Base-by-base conservation (phyloP, 2,797 vertebrate genomes). In the Lepus oiostolus region DNA sequence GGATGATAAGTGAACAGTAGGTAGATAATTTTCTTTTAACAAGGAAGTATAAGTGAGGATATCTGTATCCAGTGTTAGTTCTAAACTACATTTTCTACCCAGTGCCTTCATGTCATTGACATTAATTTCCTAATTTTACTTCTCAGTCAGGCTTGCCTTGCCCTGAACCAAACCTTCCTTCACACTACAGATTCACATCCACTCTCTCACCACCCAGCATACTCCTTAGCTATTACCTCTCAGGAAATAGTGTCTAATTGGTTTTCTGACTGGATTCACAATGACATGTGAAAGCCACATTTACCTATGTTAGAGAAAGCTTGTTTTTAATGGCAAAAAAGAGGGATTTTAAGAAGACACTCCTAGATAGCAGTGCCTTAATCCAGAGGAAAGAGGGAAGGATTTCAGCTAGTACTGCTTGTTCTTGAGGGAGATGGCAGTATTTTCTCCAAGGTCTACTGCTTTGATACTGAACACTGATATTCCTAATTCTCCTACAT, bases 21-120 rank as follows among this genome's bases (percentile, higher is more conserved):
- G 6, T 19, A 24, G 26, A 38, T 83, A 22, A 58, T 88, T 91
- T 95, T 70, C 42, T n/a, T 94, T 67, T 50, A 95, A 5, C 35
- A 70, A 81, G 19, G 71, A 21, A 71, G n/a, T 85, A 62, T 32
- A 63, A 2, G 4, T 38, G 21, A 91, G 8, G 19, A 35, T 47
- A 87, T 58, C 32, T 77, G 75, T 82, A 96, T 60, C 47, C 32
- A 79, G 16, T 26, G 6, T 71, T 67, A 63, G 35, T 52, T 5
- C 54, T 70, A 72, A 81, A 68, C 24, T 65, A 28, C 77, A 74
- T 21, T 60, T 63, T 63, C 9, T 3, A 50, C 6, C 0, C 5
- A 52, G 28, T 60, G 1, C 24, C 8, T 17, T 38, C 9, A 4
- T 38, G 10, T 26, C 8, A 4, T 42, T 42, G 32, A 7, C 11